Base-by-base conservation (phyloP, 1,140 invertebrate genomes). In the Asbolus verrucosus region DNA sequence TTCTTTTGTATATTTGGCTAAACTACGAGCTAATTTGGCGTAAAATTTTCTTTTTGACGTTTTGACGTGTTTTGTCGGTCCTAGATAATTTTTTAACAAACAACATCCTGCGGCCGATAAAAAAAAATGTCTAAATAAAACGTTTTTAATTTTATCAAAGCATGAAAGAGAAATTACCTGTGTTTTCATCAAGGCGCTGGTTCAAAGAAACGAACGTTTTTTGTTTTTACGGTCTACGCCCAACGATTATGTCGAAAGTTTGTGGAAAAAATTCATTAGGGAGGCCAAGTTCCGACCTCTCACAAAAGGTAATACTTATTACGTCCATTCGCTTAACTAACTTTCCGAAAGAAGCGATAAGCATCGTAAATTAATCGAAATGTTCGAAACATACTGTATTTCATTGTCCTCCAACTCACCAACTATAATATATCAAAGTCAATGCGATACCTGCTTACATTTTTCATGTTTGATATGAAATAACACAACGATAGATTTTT, bases 391-490 rank as follows among this genome's bases (percentile, higher is more conserved):
- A 6, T 8, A 46, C 54, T n/a, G 14, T 60, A 60, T 27, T 13
- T 60, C 24, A 60, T 60, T 33, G 30, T 38, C 21, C 18, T 15
- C 11, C 59, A 8, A 62, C 38, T 46, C 33, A 11, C 33, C 11
- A 36, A 14, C 16, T 4, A 31, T 27, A 16, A 61, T 61, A 61
- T 16, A 61, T 61, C 54, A 61, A 61, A 61, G 54, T 61, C 54
- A 21, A 16, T 24, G 11, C n/a, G 6, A 3, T 11, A 61, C 61
- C 11, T 18, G 61, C 33, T 63, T 63, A 21, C 33, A 63, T 63
- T 63, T 63, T 63, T 63, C 61, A 63, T 62, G 30, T 18, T 46
- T 18, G 50, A 24, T 61, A 41, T 63, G 61, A 36, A 38, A 6
- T n/a, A n/a, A n/a, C n/a, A n/a, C n/a, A n/a, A n/a, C n/a, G n/a